phyloP scores from a whole-genome alignment of 1,140 invertebrate species.

The Neodiprion lecontei region DNA sequence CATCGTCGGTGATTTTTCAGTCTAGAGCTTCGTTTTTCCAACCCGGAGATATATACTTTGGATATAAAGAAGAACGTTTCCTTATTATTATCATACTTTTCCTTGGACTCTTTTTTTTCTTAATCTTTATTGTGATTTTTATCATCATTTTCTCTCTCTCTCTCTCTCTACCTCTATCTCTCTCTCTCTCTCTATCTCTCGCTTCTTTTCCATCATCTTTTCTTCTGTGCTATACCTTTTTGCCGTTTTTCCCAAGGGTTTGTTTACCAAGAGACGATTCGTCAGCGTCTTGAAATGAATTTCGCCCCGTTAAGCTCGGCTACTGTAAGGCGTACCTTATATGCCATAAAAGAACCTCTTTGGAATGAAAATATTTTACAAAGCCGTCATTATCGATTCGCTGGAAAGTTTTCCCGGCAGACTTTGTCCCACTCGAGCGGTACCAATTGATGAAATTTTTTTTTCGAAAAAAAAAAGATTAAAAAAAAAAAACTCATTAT shows the following conservation, averaged over 20 bases:
- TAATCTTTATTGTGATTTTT: neutral
- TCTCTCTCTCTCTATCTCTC: too few species aligned
- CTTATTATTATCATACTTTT: neutral
- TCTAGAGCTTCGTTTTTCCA: slow-evolving; percentile 34
- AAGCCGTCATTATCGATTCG: neutral
- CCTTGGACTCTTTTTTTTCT: neutral
- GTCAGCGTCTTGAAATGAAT: neutral
- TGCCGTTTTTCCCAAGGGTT: neutral
- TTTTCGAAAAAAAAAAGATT: neutral
- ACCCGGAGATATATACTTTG: slow-evolving; percentile 40
- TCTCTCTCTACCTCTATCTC: neutral
- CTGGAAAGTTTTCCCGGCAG: slow-evolving; percentile 22
- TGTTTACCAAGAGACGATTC: neutral
- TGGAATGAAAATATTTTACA: neutral
- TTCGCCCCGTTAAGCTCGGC: neutral
- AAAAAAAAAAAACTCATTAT: slow-evolving; percentile 39
- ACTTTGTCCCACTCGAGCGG: slow-evolving; percentile 32
- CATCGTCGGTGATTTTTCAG: slow-evolving; percentile 36
- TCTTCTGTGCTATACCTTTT: too few species aligned
- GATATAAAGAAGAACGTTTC: neutral
- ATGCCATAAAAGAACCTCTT: neutral
- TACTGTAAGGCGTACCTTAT: neutral
- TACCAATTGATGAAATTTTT: slow-evolving; percentile 40
- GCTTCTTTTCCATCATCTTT: too few species aligned
- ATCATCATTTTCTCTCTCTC: too few species aligned